A percentile compares a stretch with the other conserved stretches of the same genome.
Evolutionary conservation across 2,113 vertebrate genomes (phyloP).

Genomic region (Xenopus laevis): DNA sequence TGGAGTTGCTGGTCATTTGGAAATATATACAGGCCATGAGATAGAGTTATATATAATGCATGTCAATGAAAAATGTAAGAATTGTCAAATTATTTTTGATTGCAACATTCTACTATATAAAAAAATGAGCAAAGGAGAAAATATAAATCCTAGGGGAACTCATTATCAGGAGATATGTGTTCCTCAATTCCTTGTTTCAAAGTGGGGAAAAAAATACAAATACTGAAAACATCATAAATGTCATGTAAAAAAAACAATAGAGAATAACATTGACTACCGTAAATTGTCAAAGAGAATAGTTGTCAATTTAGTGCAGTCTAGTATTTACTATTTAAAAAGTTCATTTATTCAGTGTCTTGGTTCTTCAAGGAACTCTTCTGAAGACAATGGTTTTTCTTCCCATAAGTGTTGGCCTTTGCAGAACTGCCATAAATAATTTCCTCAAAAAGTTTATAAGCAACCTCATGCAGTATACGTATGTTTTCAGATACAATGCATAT

Average conservation of each 20-base stretch:
- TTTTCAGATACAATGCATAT: too few species aligned
- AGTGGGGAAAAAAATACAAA: neutral
- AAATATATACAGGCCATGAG: too few species aligned
- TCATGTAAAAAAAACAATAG: neutral
- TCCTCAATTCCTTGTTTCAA: neutral
- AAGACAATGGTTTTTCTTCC: too few species aligned
- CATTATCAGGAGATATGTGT: neutral
- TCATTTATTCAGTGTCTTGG: too few species aligned
- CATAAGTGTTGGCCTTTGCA: too few species aligned
- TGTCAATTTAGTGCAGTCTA: neutral
- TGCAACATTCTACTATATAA: neutral
- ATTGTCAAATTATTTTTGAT: constrained; percentile 1
- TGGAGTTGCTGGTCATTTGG: too few species aligned
- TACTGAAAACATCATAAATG: neutral
- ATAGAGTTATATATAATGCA: neutral
- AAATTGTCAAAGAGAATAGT: neutral
- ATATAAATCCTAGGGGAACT: neutral
- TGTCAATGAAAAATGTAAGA: neutral
- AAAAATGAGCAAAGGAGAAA: neutral
- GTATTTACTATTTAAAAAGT: too few species aligned
- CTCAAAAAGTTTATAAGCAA: too few species aligned
- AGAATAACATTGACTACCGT: neutral
- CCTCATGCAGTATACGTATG: too few species aligned
- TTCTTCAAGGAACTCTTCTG: too few species aligned
- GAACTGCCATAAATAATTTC: too few species aligned